Evolutionary conservation across 2,113 vertebrate genomes (phyloP).

Genomic region (Todiramphus chloris): DNA sequence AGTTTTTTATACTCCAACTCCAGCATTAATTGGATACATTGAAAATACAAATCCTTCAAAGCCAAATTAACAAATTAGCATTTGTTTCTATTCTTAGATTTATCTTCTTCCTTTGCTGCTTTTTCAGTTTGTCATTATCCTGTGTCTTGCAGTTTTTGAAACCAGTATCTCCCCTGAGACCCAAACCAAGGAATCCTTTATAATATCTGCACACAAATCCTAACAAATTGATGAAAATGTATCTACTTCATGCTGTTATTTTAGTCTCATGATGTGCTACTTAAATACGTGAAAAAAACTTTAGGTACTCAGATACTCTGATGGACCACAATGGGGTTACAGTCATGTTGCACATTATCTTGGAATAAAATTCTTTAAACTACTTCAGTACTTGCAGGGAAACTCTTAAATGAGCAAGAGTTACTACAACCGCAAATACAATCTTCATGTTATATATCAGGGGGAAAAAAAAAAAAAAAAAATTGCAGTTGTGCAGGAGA

Average conservation of each 20-base stretch:
- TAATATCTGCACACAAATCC: neutral
- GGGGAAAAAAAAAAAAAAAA: neutral
- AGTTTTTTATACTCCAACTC: neutral
- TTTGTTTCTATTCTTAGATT: neutral
- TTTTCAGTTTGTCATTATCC: neutral
- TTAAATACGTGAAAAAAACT: neutral
- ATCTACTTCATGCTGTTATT: neutral
- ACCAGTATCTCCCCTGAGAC: neutral
- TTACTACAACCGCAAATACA: neutral
- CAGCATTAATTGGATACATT: neutral
- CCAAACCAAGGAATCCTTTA: neutral
- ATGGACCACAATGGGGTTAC: neutral
- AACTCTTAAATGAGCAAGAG: neutral
- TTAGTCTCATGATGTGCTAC: neutral
- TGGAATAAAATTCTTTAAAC: neutral
- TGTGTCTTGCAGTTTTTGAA: neutral
- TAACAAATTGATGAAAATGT: neutral
- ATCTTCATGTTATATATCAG: neutral
- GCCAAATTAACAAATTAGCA: neutral
- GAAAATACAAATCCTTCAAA: neutral
- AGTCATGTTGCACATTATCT: neutral
- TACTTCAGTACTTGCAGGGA: neutral
- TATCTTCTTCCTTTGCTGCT: neutral
- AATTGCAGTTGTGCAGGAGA: neutral
- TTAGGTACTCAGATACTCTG: neutral